Base-by-base conservation (phyloP, 1,140 invertebrate genomes). In the Zaprionus camerounensis region DNA sequence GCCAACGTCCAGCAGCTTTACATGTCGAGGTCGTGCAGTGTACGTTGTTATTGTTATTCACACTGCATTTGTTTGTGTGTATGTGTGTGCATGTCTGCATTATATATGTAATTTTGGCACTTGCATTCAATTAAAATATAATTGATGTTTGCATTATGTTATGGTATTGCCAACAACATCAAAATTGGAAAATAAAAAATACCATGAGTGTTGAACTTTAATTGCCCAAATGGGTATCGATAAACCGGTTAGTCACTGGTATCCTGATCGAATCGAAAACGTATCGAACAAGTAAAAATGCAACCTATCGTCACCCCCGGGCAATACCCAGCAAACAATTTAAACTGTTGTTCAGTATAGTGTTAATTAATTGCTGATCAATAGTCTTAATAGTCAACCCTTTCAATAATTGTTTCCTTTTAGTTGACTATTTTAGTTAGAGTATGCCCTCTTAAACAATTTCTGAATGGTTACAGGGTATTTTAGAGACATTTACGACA, bases 111-210 rank as follows among this genome's bases (percentile, higher is more conserved):
- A 70, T 75, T 64, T 78, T 57, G 72, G 65, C 62, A 31, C 41
- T 90, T 86, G 67, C 82, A 81, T 80, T 82, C 79, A 91, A 90
- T 88, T 88, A 80, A 76, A 80, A 80, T 90, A 80, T 90, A 88
- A 88, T 84, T 88, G 76, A 74, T 77, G 78, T 72, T 59, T 51
- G 67, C 71, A 72, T 83, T 77, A 86, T 77, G 71, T 62, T 78
- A 72, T 56, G 69, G 41, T 46, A 77, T 87, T 70, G 70, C 51
- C 58, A 80, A 55, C 51, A 53, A 51, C 17, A 36, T 51, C 9
- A 46, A 46, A 46, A 46, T 46, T 46, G 41, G 41, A 46, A 46
- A 44, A 44, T n/a, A 66, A 28, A 49, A 71, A 31, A 22, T n/a
- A 56, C 81, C 81, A 73, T 81, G 81, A 90, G 85, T 90, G 46